Evolutionary conservation across 2,888 invertebrate species (phyloP), one percentile per base, ranked within the genome.

Genomic region (Dromius quadrimaculatus): DNA sequence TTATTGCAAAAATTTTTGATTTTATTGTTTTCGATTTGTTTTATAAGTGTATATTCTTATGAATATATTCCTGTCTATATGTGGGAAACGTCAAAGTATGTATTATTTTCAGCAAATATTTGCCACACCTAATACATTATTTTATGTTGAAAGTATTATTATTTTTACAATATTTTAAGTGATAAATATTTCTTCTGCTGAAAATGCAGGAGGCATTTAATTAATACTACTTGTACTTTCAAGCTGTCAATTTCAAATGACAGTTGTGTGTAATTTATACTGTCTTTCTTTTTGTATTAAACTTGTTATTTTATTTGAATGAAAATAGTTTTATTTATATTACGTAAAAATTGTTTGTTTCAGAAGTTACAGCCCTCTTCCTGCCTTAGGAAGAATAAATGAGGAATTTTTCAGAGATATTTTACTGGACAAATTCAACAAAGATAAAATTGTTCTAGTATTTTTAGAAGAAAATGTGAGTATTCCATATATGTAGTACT

Each of bases 391-490:
- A 69, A 79, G 77, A 75, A 76, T 79, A 71, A 79, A 78, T 72
- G 77, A 79, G 74, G 80, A 79, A 68, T 77, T 78, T 15, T 83
- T 82, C 73, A 77, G 77, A 74, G 79, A 81, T 69, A 77, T 79
- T 19, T 71, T 83, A 66, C 69, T 74, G 38, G 77, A 78, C 57
- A 66, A 71, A 70, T 69, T 80, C 23, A 77, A 77, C 70, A 76
- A 75, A 70, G 47, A 78, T 61, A 79, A 83, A 73, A 80, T 82
- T 47, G 79, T 81, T 76, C 76, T 85, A 64, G 80, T 86, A 70
- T 82, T 84, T 66, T 86, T 87, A 65, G 86, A 87, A 79, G 80
- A 84, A 74, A 83, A 81, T 74, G 85, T 87, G 81, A 82, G 82
- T 79, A 36, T 47, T 11, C 17, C 3, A 59, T 43, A 28, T 45